A percentile compares a stretch with the other conserved stretches of the same genome.
phyloP scores from a whole-genome alignment of 2,797 vertebrate genomes.

The Falco biarmicus region DNA sequence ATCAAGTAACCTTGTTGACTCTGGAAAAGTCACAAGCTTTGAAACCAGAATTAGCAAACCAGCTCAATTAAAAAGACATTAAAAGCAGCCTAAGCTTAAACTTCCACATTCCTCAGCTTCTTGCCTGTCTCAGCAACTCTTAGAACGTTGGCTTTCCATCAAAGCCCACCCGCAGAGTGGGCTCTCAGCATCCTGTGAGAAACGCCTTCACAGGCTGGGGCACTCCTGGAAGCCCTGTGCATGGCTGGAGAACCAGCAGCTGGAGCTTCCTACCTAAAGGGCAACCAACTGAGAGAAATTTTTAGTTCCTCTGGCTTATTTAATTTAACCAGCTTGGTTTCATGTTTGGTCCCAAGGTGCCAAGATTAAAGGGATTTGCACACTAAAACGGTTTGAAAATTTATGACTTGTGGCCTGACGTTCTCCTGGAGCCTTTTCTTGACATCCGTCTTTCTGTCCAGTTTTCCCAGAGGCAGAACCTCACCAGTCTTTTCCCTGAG shows the following conservation, averaged over 20 bases:
- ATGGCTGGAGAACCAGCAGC: neutral
- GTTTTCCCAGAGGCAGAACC: neutral
- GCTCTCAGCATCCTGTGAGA: fast-evolving
- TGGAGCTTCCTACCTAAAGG: neutral
- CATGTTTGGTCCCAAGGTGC: neutral
- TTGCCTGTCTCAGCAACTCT: fast-evolving
- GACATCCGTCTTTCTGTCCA: neutral
- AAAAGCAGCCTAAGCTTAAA: neutral
- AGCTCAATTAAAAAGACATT: neutral
- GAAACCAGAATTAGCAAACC: neutral
- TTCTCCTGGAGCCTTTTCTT: neutral
- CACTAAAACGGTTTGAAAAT: neutral
- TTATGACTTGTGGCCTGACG: neutral
- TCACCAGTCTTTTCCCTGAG: neutral
- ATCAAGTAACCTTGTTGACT: neutral
- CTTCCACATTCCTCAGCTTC: neutral
- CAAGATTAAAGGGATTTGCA: neutral
- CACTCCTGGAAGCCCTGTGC: neutral
- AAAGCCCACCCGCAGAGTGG: neutral
- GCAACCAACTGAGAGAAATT: neutral
- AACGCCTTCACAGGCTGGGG: fast-evolving
- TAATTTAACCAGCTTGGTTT: neutral
- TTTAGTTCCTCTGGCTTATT: neutral
- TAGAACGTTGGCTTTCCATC: neutral
- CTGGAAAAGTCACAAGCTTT: neutral